Base-by-base conservation (phyloP, 2,113 vertebrate species). In the Xyliphius kryptos region DNA sequence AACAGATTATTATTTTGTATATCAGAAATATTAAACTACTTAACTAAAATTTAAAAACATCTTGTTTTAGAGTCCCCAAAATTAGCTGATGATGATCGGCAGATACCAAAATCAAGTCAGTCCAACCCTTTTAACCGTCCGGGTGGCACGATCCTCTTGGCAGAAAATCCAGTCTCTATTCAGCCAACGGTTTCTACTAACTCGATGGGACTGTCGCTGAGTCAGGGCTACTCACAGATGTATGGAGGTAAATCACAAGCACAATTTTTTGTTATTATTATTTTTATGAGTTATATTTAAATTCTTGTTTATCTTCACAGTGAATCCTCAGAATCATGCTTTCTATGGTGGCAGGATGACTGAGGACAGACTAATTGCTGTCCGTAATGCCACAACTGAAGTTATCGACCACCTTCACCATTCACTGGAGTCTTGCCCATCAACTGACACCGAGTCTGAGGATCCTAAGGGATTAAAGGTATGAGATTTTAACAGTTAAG, bases 391-490 rank as follows among this genome's bases (percentile, higher is more conserved):
- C 69, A 94, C 76, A 2, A 82, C 80, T 3, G 90, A 95, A 49
- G 88, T 90, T 64, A 91, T 95, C 12, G 85, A 91, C 68, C 88
- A 92, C 67, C 88, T 98, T 17, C 91, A 97, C 69, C 82, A 78
- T 59, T 95, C 92, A 2, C 77, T 97, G 55, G 90, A 92, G 76
- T 89, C 92, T 2, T 85, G 93, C 72, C 96, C 96, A 0, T 67
- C 69, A 1, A 57, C 88, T 0, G 79, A 91, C 0, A 66, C 71
- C 0, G 78, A 84, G 63, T 79, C 68, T 16, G 75, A 87, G 36
- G 93, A 97, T 63, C 95, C 96, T 0, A 78, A 74, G 17, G 92
- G 88, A 54, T 59, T 97, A 80, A 94, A 90, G 91, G 90, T 86
- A 64, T 68, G 68, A 55, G 7, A 19, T 53, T 41, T 14, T 46